A percentile compares a stretch with the other conserved stretches of the same genome.
phyloP scores from a whole-genome alignment of 2,797 vertebrate species.

The Poeciliopsis gracilis region DNA sequence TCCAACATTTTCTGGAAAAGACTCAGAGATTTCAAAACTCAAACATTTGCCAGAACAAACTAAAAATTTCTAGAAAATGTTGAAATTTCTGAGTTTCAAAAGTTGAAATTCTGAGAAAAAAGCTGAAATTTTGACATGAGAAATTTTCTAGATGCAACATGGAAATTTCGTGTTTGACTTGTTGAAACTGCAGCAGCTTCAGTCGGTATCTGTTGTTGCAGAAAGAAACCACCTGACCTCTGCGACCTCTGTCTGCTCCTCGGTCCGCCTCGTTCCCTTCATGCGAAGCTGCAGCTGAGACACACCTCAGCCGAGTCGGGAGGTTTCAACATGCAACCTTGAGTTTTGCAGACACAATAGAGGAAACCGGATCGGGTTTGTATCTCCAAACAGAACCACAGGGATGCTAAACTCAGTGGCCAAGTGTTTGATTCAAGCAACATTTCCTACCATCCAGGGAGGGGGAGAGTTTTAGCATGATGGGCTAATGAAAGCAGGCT shows the following conservation, averaged over 20 bases:
- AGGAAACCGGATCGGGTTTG: background rate
- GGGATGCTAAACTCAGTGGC: background rate
- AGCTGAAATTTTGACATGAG: no score
- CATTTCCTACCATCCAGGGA: background rate
- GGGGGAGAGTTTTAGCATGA: background rate
- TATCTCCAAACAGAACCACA: background rate
- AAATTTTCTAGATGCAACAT: no score
- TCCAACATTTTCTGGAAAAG: no score
- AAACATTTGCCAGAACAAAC: no score
- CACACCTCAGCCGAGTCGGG: conserved; percentile 5
- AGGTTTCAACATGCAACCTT: conserved; percentile 37
- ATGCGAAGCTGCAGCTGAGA: conserved; percentile 23
- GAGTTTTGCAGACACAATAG: conserved; percentile 52
- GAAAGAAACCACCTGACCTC: conserved; percentile 28
- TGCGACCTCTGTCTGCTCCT: conserved; percentile 38
- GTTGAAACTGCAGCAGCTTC: no score
- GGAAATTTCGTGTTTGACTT: no score
- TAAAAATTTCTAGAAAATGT: no score
- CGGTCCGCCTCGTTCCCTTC: conserved; percentile 18
- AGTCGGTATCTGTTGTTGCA: background rate
- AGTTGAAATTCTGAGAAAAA: no score
- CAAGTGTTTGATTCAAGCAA: background rate
- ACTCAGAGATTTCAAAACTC: no score
- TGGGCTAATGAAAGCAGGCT: background rate
- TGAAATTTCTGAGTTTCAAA: no score